Base-by-base conservation (phyloP, 64 coral and sea anemone species). In the Platygyra sinensis region DNA sequence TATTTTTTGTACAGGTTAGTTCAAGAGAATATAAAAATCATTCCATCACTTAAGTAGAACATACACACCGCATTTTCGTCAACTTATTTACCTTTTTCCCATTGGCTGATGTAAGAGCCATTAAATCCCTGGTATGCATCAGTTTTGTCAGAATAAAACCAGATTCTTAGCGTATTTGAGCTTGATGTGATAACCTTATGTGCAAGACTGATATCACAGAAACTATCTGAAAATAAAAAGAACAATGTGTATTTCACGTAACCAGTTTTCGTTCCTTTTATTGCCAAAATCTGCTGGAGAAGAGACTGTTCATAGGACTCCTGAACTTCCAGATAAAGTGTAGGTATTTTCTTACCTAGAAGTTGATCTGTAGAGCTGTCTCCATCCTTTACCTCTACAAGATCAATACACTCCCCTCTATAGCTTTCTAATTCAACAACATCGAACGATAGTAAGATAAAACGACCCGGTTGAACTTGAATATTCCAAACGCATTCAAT, bases 351-450 rank as follows among this genome's bases (percentile, higher is more conserved):
- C 51, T 88, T 50, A 92, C 90, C 90, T 52, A 92, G 72, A 18
- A 92, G 54, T 62, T 92, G 46, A 10, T 86, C 30, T 22, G 84
- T 51, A 0, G 73, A 55, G 13, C 4, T 72, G 17, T 18, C 18
- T 63, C 90, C 90, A 87, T 92, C 90, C 76, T 92, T 92, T 8
- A 92, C 90, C 90, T 92, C 90, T 42, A 92, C 90, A 32, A 92
- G 42, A 72, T 92, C 90, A 57, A 87, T 92, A 46, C 90, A 92
- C 38, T 87, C 79, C 15, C 62, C 72, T 46, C 30, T 27, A 19
- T 67, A 87, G 52, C 72, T 88, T 38, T 92, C 90, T 16, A 92
- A 46, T 28, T 87, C 83, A 72, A 92, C 87, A 13, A 80, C 50
- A 28, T 39, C 61, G 32, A 92, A 92, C 12, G 75, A 63, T 1